Conservation (phyloP, 2,797 vertebrate species). For the Sarcophilus harrisii region DNA sequence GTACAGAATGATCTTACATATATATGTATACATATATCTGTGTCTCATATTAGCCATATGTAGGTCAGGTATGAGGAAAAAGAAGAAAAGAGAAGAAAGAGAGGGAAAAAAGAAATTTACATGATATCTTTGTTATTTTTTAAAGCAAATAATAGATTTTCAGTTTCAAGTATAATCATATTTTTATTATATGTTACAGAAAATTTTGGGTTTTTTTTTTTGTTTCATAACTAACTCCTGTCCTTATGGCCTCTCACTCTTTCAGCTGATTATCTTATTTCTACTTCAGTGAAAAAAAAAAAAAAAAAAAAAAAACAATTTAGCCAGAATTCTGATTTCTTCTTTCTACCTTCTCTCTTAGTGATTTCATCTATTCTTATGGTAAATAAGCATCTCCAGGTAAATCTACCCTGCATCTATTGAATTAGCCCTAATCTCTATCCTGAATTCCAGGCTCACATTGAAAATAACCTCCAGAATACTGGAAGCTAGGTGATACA, state of each 20-base stretch:
- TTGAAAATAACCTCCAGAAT: not conserved
- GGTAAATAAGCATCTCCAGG: not conserved
- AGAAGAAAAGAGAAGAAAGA: not conserved
- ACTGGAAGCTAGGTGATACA: not conserved
- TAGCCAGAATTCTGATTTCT: not conserved
- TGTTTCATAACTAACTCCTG: not conserved
- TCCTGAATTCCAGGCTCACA: not conserved
- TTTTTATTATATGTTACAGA: not conserved
- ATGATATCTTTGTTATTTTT: not conserved
- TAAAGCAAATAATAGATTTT: not conserved
- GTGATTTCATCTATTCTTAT: not conserved
- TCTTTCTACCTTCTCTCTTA: not conserved
- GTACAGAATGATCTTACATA: not conserved
- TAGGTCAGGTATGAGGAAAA: not conserved
- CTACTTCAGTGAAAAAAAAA: not conserved
- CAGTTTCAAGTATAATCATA: not conserved
- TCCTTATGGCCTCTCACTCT: not conserved
- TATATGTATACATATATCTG: not conserved
- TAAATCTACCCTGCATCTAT: not conserved
- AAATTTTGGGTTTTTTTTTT: no score
- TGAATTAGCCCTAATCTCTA: not conserved
- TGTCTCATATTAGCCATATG: not conserved
- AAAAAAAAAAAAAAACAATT: not conserved
- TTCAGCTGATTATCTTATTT: not conserved
- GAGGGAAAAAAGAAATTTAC: not conserved